Conservation (phyloP, 1,140 invertebrate species). For the Hylyphantes graminicola region DNA sequence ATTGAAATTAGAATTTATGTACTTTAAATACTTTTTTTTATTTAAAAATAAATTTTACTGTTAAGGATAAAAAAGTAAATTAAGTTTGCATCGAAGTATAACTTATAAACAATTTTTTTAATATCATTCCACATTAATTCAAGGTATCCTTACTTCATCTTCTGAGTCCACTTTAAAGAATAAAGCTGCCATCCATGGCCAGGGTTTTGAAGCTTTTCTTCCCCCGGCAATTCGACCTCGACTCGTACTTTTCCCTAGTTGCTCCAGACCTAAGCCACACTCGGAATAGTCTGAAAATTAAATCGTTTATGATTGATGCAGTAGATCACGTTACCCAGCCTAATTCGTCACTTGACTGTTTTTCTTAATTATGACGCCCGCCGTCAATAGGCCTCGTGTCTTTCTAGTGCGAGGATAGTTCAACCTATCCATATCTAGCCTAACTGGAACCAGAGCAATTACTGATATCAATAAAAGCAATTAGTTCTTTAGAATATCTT, state of each 20-base stretch:
- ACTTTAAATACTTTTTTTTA: not conserved
- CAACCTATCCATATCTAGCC: no score
- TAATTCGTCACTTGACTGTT: no score
- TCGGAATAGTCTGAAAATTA: conserved; percentile 49
- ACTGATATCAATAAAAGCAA: no score
- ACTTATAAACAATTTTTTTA: not conserved
- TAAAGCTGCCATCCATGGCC: conserved; percentile 61
- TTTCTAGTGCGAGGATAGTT: no score
- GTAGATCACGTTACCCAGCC: no score
- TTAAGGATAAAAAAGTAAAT: not conserved
- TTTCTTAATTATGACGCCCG: no score
- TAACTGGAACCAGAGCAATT: no score
- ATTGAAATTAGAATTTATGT: no score
- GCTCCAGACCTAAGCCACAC: conserved; percentile 42
- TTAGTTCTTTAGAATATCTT: no score
- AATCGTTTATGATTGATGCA: no score
- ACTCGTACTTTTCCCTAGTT: not conserved
- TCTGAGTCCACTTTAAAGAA: conserved; percentile 13
- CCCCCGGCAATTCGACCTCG: conserved; percentile 41
- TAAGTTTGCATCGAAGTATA: not conserved
- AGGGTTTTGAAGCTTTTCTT: conserved; percentile 10
- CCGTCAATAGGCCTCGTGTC: no score
- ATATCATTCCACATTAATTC: not conserved
- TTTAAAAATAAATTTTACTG: not conserved
- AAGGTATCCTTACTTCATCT: not conserved